These are phyloP conservation scores for Lynx canadensis DNA, from an alignment of 2,113 vertebrate genomes.

Conservation along the genomic window DNA sequence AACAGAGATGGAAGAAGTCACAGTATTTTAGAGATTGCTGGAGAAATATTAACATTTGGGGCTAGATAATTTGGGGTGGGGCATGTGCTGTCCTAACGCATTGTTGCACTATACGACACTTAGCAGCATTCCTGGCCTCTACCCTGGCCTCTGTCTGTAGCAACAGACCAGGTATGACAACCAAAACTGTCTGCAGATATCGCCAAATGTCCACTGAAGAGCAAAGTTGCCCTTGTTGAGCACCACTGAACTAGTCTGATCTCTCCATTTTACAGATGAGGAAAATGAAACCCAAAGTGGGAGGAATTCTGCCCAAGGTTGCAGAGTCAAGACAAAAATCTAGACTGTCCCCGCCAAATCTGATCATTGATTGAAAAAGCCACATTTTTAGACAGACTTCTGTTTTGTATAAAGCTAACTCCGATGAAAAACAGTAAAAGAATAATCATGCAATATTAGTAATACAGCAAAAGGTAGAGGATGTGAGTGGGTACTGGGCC, in stretches of 20 bases:
- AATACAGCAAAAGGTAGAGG: neutral
- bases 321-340: constrained; percentile 1
- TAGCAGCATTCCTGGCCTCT: neutral
- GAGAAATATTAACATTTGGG: neutral
- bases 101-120: neutral
- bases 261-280: neutral
- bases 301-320: neutral
- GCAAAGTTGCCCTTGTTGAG: neutral
- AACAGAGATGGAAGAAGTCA: rapidly evolving
- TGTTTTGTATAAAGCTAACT: neutral
- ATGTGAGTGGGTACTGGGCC: neutral
- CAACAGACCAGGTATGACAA: neutral
- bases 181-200: neutral
- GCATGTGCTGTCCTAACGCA: neutral
- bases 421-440: neutral
- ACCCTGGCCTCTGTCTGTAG: neutral
- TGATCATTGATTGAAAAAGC: neutral
- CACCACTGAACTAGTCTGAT: neutral
- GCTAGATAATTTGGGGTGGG: neutral
- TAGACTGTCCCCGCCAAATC: neutral
- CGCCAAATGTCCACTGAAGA: neutral
- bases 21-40: neutral
- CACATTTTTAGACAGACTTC: neutral
- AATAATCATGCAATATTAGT: neutral
- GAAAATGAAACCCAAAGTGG: neutral